These are phyloP conservation scores for Odontesthes bonariensis DNA, from an alignment of 2,113 vertebrate species.

Conservation along the genomic window DNA sequence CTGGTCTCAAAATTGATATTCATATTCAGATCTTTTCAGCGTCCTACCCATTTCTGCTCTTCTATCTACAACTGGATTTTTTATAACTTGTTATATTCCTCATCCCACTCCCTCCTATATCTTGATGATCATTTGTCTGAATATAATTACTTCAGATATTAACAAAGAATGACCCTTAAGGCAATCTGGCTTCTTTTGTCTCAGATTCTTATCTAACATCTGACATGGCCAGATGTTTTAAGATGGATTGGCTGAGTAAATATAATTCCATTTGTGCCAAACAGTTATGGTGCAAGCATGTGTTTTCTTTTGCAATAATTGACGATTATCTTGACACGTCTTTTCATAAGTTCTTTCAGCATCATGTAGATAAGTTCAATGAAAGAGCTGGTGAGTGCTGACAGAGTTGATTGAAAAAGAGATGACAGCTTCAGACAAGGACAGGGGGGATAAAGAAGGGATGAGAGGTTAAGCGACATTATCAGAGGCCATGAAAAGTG, in stretches of 20 bases:
- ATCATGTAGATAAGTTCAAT: not conserved
- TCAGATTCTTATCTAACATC: too few species aligned
- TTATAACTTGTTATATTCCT: not conserved
- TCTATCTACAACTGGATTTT: too few species aligned
- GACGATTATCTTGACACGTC: not conserved
- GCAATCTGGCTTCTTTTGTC: too few species aligned
- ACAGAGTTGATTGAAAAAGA: slow-evolving; percentile 16
- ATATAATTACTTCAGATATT: not conserved
- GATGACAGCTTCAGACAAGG: slow-evolving; percentile 26
- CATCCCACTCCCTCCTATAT: not conserved
- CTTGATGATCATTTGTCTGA: not conserved
- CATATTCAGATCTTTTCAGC: too few species aligned
- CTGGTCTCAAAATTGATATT: too few species aligned
- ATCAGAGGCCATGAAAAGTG: slow-evolving; percentile 36
- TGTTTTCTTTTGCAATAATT: not conserved
- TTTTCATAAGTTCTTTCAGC: slow-evolving; percentile 11
- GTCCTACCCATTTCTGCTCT: too few species aligned
- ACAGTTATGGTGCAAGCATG: not conserved
- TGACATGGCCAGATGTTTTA: not conserved
- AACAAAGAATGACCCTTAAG: too few species aligned
- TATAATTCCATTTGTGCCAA: not conserved
- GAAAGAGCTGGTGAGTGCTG: slow-evolving; percentile 3
- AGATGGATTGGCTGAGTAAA: not conserved
- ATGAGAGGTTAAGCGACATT: slow-evolving; percentile 29
- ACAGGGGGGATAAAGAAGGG: slow-evolving; percentile 5